A percentile compares a stretch with the other conserved stretches of the same genome.
These are phyloP conservation scores for Drosophila eohydei DNA, from an alignment of 2,888 invertebrate genomes.

Conservation along the genomic window DNA sequence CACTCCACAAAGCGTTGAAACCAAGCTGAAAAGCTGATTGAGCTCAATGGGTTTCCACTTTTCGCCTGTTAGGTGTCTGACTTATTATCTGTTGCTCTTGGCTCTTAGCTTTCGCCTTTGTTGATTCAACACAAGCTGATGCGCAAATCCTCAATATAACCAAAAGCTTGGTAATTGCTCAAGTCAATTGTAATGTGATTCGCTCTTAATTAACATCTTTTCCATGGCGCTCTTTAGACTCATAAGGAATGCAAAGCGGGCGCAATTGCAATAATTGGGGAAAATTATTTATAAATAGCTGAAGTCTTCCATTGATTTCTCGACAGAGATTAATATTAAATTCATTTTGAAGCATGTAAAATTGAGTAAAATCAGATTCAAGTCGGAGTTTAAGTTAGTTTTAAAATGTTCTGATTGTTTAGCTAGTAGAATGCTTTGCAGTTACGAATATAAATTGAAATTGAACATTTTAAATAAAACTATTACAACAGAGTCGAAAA, in stretches of 20 bases:
- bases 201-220: not conserved
- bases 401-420: too few relatives aligned
- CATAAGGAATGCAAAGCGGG: not conserved
- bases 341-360: not conserved
- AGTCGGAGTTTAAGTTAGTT: too few relatives aligned
- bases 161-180: conserved; percentile 9
- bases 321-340: not conserved
- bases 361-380: not conserved
- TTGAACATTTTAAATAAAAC: too few relatives aligned
- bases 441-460: too few relatives aligned
- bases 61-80: conserved; percentile 15
- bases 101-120: not conserved
- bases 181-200: not conserved
- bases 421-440: too few relatives aligned
- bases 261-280: not conserved
- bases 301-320: too few relatives aligned
- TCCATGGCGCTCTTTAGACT: not conserved
- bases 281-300: not conserved
- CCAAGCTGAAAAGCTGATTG: conserved; percentile 45
- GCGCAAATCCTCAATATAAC: conserved; percentile 5
- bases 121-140: conserved; percentile 6
- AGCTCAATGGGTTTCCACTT: conserved; percentile 45
- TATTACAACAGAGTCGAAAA: too few relatives aligned
- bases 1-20: conserved; percentile 48
- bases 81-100: conserved; percentile 51